Conservation (phyloP, 64 coral and sea anemone species). For the Montipora efflorescens region DNA sequence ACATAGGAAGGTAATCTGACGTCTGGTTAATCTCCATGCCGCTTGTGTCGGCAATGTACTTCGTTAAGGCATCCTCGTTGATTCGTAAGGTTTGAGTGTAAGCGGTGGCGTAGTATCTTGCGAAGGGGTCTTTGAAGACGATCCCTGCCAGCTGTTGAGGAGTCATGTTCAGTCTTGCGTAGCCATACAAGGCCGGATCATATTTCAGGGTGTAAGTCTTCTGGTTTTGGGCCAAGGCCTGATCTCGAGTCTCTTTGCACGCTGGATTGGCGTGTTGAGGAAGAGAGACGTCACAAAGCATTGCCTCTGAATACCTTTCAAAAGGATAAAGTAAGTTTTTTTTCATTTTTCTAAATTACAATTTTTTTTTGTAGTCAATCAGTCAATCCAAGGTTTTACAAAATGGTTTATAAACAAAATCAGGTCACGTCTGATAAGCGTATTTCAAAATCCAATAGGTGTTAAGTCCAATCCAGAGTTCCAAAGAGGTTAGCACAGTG, state of each 20-base stretch:
- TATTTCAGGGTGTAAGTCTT: neutral
- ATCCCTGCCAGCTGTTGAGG: neutral
- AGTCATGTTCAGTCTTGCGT: constrained; percentile 11
- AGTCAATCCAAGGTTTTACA: too few species aligned
- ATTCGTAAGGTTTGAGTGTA: neutral
- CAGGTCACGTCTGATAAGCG: too few species aligned
- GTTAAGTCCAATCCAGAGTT: too few species aligned
- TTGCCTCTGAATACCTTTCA: neutral
- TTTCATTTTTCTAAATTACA: too few species aligned
- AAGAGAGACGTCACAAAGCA: neutral
- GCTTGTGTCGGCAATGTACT: neutral
- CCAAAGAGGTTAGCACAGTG: too few species aligned
- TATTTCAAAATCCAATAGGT: too few species aligned
- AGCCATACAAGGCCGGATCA: constrained; percentile 7
- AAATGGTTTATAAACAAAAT: too few species aligned
- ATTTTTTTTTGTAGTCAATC: too few species aligned
- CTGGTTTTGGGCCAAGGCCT: neutral
- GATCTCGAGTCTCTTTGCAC: neutral
- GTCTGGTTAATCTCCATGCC: neutral
- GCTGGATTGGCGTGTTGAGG: neutral
- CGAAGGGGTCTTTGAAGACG: neutral
- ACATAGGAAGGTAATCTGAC: neutral
- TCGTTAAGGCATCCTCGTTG: neutral
- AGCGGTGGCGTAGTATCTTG: neutral
- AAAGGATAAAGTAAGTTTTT: too few species aligned